Evolutionary conservation across 2,113 vertebrate genomes (phyloP).

Genomic region (Rhynchopsitta pachyrhyncha): DNA sequence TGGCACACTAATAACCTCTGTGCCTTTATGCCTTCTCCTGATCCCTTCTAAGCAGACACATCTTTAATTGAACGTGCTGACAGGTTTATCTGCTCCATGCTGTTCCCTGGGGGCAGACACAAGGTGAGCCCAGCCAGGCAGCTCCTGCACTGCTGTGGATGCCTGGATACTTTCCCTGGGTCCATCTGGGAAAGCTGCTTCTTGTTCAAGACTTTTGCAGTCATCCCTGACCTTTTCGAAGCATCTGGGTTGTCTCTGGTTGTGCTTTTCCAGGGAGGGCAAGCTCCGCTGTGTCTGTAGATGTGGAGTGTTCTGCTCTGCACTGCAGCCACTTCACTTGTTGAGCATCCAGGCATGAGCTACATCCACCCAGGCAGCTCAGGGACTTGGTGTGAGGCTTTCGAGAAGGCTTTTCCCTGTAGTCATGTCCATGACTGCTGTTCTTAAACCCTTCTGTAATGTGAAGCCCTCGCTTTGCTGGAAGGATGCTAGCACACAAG

Average conservation of each 20-base stretch:
- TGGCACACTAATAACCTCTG: background rate
- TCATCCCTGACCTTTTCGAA: background rate
- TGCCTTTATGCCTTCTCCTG: background rate
- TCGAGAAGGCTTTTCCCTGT: background rate
- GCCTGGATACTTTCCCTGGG: background rate
- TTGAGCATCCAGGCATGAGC: background rate
- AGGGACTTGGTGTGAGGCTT: background rate
- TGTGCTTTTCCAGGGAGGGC: background rate
- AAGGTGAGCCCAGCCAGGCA: background rate
- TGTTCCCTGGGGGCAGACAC: background rate
- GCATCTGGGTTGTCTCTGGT: background rate
- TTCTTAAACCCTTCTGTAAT: background rate
- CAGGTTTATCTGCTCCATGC: background rate
- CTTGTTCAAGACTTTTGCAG: background rate
- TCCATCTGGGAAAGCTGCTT: background rate
- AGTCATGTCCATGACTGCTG: background rate
- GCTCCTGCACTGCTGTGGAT: accelerated
- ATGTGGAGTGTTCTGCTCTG: background rate
- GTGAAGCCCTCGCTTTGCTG: accelerated
- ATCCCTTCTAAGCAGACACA: background rate
- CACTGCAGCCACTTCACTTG: background rate
- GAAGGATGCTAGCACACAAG: background rate
- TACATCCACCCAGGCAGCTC: accelerated
- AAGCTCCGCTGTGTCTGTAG: background rate
- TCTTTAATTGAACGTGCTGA: background rate